These are phyloP conservation scores for Isichthys henryi DNA, from an alignment of 2,113 vertebrate genomes.

Conservation along the genomic window DNA sequence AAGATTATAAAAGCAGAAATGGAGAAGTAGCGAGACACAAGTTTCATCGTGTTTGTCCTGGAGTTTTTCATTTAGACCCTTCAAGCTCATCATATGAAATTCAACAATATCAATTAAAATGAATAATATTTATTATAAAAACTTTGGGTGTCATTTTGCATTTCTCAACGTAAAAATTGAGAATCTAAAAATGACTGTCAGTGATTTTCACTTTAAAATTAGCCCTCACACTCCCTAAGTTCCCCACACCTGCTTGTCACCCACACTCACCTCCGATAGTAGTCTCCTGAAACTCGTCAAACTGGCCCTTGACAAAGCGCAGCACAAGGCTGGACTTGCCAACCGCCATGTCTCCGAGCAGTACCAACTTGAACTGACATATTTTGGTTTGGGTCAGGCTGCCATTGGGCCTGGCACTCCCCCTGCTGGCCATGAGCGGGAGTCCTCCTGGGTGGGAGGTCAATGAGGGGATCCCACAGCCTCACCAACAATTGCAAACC, in stretches of 20 bases:
- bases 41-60: not conserved
- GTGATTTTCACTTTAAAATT: not conserved
- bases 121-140: not conserved
- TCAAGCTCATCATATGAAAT: not conserved
- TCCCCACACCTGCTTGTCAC: not conserved
- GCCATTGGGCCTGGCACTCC: conserved; percentile 63
- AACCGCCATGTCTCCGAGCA: conserved; percentile 74
- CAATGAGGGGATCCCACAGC: conserved; percentile 26
- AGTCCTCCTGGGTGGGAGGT: conserved; percentile 18
- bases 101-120: not conserved
- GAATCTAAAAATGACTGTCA: not conserved
- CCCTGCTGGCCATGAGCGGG: conserved; percentile 62
- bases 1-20: not conserved
- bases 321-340: conserved; percentile 76
- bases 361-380: conserved; percentile 75
- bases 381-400: conserved; percentile 68
- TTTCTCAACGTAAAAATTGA: not conserved
- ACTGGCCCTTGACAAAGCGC: conserved; percentile 75
- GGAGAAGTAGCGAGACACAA: conserved; percentile 4
- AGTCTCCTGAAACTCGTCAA: conserved; percentile 75
- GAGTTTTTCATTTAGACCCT: not conserved
- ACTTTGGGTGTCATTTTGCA: not conserved
- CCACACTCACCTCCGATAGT: conserved; percentile 68
- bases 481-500: not conserved
- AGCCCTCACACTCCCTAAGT: not conserved